Base-by-base conservation (phyloP, 2,797 vertebrate genomes). In the Hydrolagus colliei region DNA sequence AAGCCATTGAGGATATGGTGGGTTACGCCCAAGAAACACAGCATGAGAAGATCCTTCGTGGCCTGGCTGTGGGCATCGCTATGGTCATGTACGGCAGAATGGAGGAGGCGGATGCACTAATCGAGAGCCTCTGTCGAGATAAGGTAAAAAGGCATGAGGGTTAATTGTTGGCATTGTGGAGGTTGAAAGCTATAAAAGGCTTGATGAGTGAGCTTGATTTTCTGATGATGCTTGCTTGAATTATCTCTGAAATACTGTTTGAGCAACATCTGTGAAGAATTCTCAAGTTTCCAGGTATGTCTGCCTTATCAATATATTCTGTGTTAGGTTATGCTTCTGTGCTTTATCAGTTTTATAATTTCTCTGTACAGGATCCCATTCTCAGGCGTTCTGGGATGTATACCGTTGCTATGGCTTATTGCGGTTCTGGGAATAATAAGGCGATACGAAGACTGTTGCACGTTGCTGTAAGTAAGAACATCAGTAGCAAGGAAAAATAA, bases 1-100 rank as follows among this genome's bases (percentile, higher is more conserved):
- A 99, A 91, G 98, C 98, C 22, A 99, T 99, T 35, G 98, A 99
- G 89, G 98, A 99, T 91, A 99, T 99, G 98, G 98, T 99, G 5
- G 97, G 97, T 61, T 99, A 99, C 0, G 98, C 98, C 86, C 98
- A 99, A 88, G 98, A 99, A 91, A 99, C 98, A 0, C 98, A 99
- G 84, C 98, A 99, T 1, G 98, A 99, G 89, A 99, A 99, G 92
- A 99, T 99, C 89, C 89, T 99, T 87, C 95, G 98, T 7, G 98
- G 98, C 0, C 93, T 99, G 72, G 98, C 98, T 0, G 98, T 99
- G 73, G 98, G 98, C 89, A 99, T 99, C 61, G 98, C 98, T 0
- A 61, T 99, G 86, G 98, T 99, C 80, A 99, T 99, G 98, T 99
- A 99, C 0, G 98, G 97, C 32, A 94, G 98, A 72, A 99, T 99